phyloP scores from a whole-genome alignment of 1,140 invertebrate species.

The Contarinia nasturtii region DNA sequence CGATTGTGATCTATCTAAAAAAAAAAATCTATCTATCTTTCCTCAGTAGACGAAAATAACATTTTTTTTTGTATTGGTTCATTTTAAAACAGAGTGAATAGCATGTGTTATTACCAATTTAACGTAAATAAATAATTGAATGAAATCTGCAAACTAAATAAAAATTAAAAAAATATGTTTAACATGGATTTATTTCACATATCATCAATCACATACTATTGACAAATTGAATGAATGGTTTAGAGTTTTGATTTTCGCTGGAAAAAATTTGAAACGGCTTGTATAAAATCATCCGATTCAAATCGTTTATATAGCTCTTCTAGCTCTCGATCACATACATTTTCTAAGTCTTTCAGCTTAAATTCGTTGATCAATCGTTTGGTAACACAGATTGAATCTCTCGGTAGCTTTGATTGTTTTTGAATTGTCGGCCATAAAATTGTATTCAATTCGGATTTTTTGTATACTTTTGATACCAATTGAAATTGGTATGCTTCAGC shows the following conservation, averaged over 20 bases:
- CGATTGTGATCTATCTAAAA: too few relatives aligned
- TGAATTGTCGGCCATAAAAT: constrained; percentile 35
- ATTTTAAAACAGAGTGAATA: too few relatives aligned
- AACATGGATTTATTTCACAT: too few relatives aligned
- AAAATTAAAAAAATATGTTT: too few relatives aligned
- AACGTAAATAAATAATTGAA: too few relatives aligned
- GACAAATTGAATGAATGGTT: too few relatives aligned
- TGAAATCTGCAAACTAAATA: too few relatives aligned
- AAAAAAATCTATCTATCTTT: too few relatives aligned
- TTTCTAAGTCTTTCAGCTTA: constrained; percentile 25
- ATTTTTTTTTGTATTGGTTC: too few relatives aligned
- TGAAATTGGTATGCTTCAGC: constrained; percentile 48
- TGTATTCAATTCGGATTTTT: constrained; percentile 30
- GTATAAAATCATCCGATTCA: constrained; percentile 32
- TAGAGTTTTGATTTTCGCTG: constrained; percentile 1
- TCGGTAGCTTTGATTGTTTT: constrained; percentile 27
- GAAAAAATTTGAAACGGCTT: background rate
- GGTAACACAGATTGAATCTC: constrained; percentile 30
- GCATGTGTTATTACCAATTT: too few relatives aligned
- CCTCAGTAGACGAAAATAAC: too few relatives aligned
- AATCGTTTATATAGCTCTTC: constrained; percentile 33
- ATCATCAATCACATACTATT: too few relatives aligned
- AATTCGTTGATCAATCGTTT: constrained; percentile 31
- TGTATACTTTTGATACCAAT: constrained; percentile 48
- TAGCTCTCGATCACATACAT: constrained; percentile 34